phyloP scores from a whole-genome alignment of 2,888 invertebrate species.

The Drosophila falleni region DNA sequence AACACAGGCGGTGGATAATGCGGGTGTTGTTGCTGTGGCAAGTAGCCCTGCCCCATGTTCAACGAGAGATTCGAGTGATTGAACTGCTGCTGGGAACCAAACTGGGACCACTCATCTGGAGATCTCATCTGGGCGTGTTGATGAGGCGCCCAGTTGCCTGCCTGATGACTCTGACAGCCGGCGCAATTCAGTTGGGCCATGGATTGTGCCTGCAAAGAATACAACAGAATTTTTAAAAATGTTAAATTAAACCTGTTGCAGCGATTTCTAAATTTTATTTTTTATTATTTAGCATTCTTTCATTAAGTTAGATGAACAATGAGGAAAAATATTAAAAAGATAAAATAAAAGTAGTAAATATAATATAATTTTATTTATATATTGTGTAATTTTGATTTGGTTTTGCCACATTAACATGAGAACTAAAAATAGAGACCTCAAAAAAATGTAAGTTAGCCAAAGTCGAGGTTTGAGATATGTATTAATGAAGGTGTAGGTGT shows the following conservation, averaged over 20 bases:
- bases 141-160: slow-evolving; percentile 59
- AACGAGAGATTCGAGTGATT: slow-evolving; percentile 87
- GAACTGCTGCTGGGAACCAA: slow-evolving; percentile 81
- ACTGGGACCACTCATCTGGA: slow-evolving; percentile 81
- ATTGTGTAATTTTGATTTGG: no score
- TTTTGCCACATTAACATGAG: no score
- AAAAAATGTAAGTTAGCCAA: not conserved
- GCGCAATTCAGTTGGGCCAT: slow-evolving; percentile 89
- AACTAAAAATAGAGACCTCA: no score
- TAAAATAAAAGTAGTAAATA: no score
- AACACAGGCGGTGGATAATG: slow-evolving; percentile 85
- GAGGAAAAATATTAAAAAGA: no score
- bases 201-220: slow-evolving; percentile 88
- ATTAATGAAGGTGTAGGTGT: not conserved
- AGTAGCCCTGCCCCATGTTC: slow-evolving; percentile 86
- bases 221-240: no score
- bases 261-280: no score
- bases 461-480: no score
- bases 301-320: no score
- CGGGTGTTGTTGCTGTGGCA: slow-evolving; percentile 81
- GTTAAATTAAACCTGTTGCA: no score
- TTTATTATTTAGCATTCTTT: no score
- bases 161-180: slow-evolving; percentile 85
- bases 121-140: slow-evolving; percentile 44
- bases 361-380: no score